Evolutionary conservation across 2,113 vertebrate species (phyloP), one percentile per base, ranked within the genome.

Genomic region (Laterallus jamaicensis): DNA sequence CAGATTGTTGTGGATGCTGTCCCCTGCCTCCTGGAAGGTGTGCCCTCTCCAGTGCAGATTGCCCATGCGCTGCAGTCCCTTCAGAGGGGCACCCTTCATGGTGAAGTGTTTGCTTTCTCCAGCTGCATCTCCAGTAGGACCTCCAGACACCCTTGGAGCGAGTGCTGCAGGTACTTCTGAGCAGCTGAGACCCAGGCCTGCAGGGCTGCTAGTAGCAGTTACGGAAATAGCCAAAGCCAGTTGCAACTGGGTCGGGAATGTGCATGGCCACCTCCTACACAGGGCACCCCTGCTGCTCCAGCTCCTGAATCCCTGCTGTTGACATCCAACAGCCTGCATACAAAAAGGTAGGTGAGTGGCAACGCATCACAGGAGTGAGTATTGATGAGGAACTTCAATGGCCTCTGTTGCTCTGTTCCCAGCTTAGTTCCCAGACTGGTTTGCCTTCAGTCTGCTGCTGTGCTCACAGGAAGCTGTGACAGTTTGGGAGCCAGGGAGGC

Each of bases 371-470:
- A 5, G 25, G 26, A n/a, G 19, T 10, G 32, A 35, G 32, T 16
- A 28, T 8, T n/a, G 21, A 11, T 2, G 17, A 29, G 21, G 69
- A 62, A 8, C 7, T 5, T 2, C 19, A 24, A 15, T 14, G n/a
- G 12, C n/a, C 7, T 49, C 58, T 47, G 28, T 47, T 47, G 26
- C 31, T 74, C 15, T 21, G 19, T 44, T 62, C 15, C 5, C 14
- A 52, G 31, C 7, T 49, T 19, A 16, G 37, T 20, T 68, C 37
- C 10, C 5, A 9, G 24, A 2, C 15, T 20, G 12, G 16, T 44
- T 55, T 0, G 0, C 6, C 32, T 15, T 8, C 0, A 1, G 26
- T 13, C 20, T 0, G 0, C 40, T 31, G 35, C 6, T 44, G 35
- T 4, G 1, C 13, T 42, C 28, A 13, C 22, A 18, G 17, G 9